A percentile compares a stretch with the other conserved stretches of the same genome.
Conservation (phyloP, 23 tunicate genomes). For the Ascidia mentula region DNA sequence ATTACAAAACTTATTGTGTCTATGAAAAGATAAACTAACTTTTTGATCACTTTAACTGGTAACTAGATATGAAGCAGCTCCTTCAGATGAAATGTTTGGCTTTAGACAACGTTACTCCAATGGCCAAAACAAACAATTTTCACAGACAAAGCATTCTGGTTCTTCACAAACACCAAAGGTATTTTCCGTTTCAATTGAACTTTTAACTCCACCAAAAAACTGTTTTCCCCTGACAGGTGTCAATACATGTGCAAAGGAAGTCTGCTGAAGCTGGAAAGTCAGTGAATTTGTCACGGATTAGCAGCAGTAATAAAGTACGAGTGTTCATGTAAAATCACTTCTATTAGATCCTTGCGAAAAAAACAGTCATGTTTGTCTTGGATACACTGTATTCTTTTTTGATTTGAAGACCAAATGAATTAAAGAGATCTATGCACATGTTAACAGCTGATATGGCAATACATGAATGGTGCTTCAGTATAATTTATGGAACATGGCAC, state of each 20-base stretch:
- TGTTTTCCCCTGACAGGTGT: not conserved
- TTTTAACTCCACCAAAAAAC: not conserved
- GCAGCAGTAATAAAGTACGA: constrained; percentile 21
- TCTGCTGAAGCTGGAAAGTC: not conserved
- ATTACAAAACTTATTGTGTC: not conserved
- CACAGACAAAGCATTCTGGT: not conserved
- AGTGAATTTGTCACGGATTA: constrained; percentile 21
- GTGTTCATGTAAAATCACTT: constrained; percentile 44
- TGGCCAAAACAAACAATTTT: not conserved
- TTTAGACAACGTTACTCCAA: not conserved
- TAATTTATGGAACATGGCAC: not conserved
- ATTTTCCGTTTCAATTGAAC: not conserved
- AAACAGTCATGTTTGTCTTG: not conserved
- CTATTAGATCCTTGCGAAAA: not conserved
- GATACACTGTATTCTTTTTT: not conserved
- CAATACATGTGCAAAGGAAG: not conserved
- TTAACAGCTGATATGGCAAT: not conserved
- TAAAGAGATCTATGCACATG: not conserved
- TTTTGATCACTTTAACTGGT: not conserved
- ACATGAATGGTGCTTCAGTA: too few species aligned
- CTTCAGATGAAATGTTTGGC: not conserved
- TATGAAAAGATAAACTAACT: not conserved
- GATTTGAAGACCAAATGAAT: not conserved
- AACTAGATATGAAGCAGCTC: not conserved
- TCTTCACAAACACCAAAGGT: not conserved